phyloP scores from a whole-genome alignment of 2,113 vertebrate genomes.

The Myrmophylax atrothorax region DNA sequence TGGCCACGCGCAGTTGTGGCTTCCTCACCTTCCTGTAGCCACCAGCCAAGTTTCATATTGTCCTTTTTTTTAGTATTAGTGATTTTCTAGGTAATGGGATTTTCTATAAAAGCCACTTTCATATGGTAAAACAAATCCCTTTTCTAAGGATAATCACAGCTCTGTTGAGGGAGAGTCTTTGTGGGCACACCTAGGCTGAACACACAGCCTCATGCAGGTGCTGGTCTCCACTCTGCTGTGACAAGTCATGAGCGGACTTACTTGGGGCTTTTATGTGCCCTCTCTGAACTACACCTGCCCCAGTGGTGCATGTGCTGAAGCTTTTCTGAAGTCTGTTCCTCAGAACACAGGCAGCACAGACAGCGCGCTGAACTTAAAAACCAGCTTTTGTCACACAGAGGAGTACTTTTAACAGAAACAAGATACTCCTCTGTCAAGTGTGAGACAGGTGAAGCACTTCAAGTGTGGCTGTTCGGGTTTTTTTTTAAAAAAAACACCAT shows the following conservation, averaged over 20 bases:
- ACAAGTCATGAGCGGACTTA: neutral
- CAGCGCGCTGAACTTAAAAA: neutral
- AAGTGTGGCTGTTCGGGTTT: neutral
- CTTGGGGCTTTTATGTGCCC: too few species aligned
- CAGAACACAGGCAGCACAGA: neutral
- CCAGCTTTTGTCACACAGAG: neutral
- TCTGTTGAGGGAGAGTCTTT: neutral
- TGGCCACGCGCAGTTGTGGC: neutral
- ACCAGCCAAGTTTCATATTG: neutral
- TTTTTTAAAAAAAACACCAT: neutral
- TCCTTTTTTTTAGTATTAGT: neutral
- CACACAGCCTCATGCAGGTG: rapidly evolving
- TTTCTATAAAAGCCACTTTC: neutral
- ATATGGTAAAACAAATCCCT: neutral
- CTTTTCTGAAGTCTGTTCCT: neutral
- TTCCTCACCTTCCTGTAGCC: neutral
- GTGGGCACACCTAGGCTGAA: neutral
- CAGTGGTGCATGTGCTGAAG: rapidly evolving
- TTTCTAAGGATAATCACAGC: neutral
- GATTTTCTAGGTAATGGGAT: neutral
- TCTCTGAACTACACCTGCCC: neutral
- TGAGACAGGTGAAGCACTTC: neutral
- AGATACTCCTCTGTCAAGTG: neutral
- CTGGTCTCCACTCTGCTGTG: neutral
- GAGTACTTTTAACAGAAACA: neutral